phyloP scores from a whole-genome alignment of 2,113 vertebrate species.

The Tachysurus fulvidraco region DNA sequence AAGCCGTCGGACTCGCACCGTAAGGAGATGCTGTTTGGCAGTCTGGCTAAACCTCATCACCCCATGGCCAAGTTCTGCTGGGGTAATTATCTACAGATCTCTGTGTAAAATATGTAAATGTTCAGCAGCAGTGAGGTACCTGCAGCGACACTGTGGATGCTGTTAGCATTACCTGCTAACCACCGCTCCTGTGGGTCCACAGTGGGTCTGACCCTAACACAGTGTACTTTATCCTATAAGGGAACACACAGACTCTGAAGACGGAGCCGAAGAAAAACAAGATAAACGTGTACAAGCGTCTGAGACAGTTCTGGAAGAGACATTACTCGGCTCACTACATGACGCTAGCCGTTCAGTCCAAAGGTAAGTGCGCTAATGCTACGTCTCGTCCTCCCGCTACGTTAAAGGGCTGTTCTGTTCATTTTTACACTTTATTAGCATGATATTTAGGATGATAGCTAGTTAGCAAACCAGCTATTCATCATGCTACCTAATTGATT shows the following conservation, averaged over 20 bases:
- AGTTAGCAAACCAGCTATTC: background rate
- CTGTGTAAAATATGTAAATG: background rate
- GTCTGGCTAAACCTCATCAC: constrained; percentile 87
- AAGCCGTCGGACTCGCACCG: constrained; percentile 90
- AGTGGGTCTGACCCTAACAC: no score
- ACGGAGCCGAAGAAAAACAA: constrained; percentile 83
- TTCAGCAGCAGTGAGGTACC: background rate
- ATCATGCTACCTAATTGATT: background rate
- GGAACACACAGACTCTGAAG: constrained; percentile 92
- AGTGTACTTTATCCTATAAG: constrained; percentile 63
- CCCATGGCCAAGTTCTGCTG: constrained; percentile 97
- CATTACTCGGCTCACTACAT: constrained; percentile 96
- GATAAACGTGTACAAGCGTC: constrained; percentile 85
- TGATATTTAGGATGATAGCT: background rate
- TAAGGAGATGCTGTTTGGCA: constrained; percentile 94
- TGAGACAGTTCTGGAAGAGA: constrained; percentile 88
- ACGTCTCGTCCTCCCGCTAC: background rate
- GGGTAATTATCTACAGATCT: constrained; percentile 69
- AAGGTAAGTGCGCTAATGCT: constrained; percentile 74
- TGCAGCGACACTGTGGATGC: background rate
- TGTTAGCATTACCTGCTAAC: background rate
- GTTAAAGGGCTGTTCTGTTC: background rate
- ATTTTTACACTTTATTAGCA: background rate
- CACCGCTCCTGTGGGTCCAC: background rate
- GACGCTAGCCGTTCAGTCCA: constrained; percentile 93